Base-by-base conservation (phyloP, 2,797 vertebrate species). In the Amazona ochrocephala region DNA sequence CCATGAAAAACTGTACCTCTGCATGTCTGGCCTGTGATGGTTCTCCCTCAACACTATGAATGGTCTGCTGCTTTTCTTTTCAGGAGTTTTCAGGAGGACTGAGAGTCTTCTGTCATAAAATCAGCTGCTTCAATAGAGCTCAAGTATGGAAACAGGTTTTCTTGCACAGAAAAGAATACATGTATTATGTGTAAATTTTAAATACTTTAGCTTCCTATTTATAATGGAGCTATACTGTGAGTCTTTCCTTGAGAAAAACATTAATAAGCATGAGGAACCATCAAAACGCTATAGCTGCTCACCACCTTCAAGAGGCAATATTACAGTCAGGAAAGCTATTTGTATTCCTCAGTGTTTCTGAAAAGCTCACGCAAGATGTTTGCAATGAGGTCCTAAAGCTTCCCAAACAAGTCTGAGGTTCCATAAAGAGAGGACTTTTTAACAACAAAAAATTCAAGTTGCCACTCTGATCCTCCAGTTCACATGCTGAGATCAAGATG, bases 241-340 rank as follows among this genome's bases (percentile, higher is more conserved):
- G 17, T 71, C 66, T 58, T 14, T n/a, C 51, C 51, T 67, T 71
- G 56, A 82, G 48, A 62, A 87, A 66, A 66, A 26, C 18, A 42
- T 22, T 32, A 61, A 44, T 30, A 45, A 37, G n/a, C 0, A 0
- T 47, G 41, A 53, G 10, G 30, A 39, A 48, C 32, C 29, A 66
- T 10, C 47, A 60, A 62, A 88, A 70, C 24, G 9, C 64, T 48
- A 48, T 64, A 65, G 23, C 16, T 84, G 56, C 34, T 87, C 32
- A 30, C 24, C 45, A 22, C 60, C 24, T 47, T 60, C 44, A 60
- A 41, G 44, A 74, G 26, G 51, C 26, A 48, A 20, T 37, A 54
- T n/a, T 30, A 41, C 19, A 42, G 42, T 42, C 58, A 71, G 37
- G 58, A 79, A 61, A 71, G 21, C 16, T 32, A 47, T 65, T 18